Percentiles rank a stretch among this genome's conserved stretches.
phyloP scores from a whole-genome alignment of 2,797 vertebrate genomes.

The Sebastes taczanowskii region DNA sequence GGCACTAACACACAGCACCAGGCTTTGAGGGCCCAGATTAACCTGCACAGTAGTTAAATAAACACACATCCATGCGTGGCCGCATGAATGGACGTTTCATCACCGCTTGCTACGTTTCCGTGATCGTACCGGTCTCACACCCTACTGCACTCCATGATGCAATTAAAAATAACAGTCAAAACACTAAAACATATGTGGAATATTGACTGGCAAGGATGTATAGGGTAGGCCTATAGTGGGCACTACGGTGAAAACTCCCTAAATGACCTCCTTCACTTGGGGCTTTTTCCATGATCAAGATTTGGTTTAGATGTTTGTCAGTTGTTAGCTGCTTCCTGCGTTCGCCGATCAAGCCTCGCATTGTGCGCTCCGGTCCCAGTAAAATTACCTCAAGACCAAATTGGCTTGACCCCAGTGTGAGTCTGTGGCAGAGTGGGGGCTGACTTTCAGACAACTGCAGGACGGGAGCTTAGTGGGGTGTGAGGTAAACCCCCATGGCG shows the following conservation, averaged over 20 bases:
- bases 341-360: constrained; percentile 34
- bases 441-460: constrained; percentile 47
- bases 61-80: constrained; percentile 65
- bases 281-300: constrained; percentile 19
- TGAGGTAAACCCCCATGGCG: constrained; percentile 52
- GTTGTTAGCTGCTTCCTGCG: constrained; percentile 26
- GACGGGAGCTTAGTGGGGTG: constrained; percentile 51
- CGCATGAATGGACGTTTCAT: constrained; percentile 76
- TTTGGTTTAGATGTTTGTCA: constrained; percentile 42
- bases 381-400: constrained; percentile 55
- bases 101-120: constrained; percentile 62
- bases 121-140: constrained; percentile 54
- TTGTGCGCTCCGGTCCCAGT: constrained; percentile 34
- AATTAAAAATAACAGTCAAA: constrained; percentile 60
- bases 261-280: neutral
- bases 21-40: constrained; percentile 75
- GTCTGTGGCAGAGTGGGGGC: constrained; percentile 19
- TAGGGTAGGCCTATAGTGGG: constrained; percentile 1
- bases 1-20: constrained; percentile 62
- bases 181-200: constrained; percentile 45
- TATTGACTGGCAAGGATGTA: constrained; percentile 23
- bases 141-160: constrained; percentile 64
- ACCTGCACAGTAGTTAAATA: constrained; percentile 78
- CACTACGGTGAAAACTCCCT: neutral
- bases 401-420: constrained; percentile 22